Evolutionary conservation across 2,113 vertebrate species (phyloP).

Genomic region (Ardeotis arabs): DNA sequence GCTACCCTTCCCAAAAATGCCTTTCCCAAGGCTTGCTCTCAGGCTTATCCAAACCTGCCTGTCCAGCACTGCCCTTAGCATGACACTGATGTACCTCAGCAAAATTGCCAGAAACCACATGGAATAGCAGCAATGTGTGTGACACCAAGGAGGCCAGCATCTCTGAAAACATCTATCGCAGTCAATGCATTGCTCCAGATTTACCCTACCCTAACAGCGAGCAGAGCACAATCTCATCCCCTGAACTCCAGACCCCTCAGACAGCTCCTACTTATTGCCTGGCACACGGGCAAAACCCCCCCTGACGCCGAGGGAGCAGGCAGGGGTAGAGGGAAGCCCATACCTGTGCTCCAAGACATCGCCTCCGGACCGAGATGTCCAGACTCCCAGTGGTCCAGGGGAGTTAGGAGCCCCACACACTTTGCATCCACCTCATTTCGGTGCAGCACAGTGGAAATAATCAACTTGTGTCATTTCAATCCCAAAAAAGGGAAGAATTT

Average conservation of each 20-base stretch:
- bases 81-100: neutral
- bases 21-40: too few relatives aligned
- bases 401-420: neutral
- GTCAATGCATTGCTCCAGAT: neutral
- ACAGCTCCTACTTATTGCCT: neutral
- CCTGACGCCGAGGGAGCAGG: fast-evolving
- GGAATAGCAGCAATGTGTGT: neutral
- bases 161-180: neutral
- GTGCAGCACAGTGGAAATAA: neutral
- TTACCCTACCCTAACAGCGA: neutral
- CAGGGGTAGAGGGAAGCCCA: neutral
- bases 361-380: neutral
- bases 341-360: neutral
- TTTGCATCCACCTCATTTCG: neutral
- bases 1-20: neutral
- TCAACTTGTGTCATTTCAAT: neutral
- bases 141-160: neutral
- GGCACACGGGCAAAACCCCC: neutral
- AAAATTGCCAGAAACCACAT: neutral
- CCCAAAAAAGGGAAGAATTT: neutral
- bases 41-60: too few relatives aligned
- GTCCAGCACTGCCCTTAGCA: neutral
- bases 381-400: neutral
- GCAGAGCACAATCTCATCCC: neutral
- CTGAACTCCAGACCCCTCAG: neutral